Percentiles rank a stretch among this genome's conserved stretches.
Conservation (phyloP, 2,113 vertebrate genomes). For the Megaceryle torquata region DNA sequence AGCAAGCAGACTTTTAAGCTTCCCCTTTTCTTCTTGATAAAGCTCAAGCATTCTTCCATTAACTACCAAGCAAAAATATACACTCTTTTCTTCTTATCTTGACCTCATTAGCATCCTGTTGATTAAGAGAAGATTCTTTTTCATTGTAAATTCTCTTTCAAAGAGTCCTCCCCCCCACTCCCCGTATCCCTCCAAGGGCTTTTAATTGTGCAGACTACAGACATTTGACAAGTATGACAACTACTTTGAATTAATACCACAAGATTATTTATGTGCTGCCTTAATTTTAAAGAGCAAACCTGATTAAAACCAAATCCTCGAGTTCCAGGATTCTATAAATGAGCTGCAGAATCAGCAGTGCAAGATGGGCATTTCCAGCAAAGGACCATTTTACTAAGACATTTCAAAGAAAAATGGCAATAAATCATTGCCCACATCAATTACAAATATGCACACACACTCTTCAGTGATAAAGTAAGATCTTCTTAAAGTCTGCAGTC, state of each 20-base stretch:
- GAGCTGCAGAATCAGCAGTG: background rate
- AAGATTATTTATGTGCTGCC: constrained; percentile 29
- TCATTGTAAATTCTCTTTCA: constrained; percentile 60
- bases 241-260: constrained; percentile 17
- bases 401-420: background rate
- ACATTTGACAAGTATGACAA: constrained; percentile 30
- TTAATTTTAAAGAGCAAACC: constrained; percentile 41
- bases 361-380: background rate
- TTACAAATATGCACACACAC: background rate
- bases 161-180: background rate
- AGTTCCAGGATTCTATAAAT: background rate
- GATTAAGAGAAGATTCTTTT: constrained; percentile 22
- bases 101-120: constrained; percentile 23
- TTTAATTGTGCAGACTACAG: constrained; percentile 24
- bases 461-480: background rate
- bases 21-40: background rate
- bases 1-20: background rate
- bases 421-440: background rate
- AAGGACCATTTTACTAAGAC: background rate
- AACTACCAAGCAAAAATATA: background rate
- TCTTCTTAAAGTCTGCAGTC: background rate
- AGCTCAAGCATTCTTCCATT: background rate
- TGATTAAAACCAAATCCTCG: constrained; percentile 20
- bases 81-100: background rate
- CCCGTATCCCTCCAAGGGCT: background rate